Evolutionary conservation across 2,888 invertebrate species (phyloP).

Genomic region (Trichopria drosophilae): DNA sequence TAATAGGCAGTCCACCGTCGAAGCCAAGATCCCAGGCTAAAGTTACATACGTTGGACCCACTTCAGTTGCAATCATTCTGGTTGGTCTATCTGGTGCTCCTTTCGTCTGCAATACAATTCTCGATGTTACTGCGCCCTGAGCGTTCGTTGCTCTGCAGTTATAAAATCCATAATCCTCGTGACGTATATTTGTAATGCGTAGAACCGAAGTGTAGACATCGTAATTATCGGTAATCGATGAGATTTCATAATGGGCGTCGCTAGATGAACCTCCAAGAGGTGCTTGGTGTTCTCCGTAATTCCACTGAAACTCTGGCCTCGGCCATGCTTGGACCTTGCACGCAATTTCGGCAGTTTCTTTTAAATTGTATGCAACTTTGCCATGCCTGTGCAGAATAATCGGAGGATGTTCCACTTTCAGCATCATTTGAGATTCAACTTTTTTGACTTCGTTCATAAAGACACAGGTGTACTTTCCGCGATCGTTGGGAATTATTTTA

Average conservation of each 20-base stretch:
- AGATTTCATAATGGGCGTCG: slow-evolving; percentile 84
- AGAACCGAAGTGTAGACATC: slow-evolving; percentile 84
- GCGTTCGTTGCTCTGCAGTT: slow-evolving; percentile 85
- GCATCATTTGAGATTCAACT: slow-evolving; percentile 85
- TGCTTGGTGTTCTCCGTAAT: slow-evolving; percentile 74
- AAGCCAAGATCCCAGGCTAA: slow-evolving; percentile 88
- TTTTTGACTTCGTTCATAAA: slow-evolving; percentile 89
- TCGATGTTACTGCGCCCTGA: slow-evolving; percentile 75
- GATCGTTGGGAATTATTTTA: slow-evolving; percentile 79
- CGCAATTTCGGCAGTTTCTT: slow-evolving; percentile 82
- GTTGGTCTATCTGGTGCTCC: slow-evolving; percentile 85
- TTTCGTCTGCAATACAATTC: slow-evolving; percentile 81
- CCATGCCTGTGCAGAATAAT: slow-evolving; percentile 82
- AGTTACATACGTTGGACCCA: slow-evolving; percentile 78
- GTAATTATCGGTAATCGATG: slow-evolving; percentile 78
- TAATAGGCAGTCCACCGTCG: slow-evolving; percentile 84
- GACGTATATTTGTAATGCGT: slow-evolving; percentile 72
- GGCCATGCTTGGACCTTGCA: slow-evolving; percentile 91
- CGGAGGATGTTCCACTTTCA: slow-evolving; percentile 89
- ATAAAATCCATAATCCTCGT: slow-evolving; percentile 90
- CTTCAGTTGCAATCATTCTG: slow-evolving; percentile 70
- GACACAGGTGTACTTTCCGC: slow-evolving; percentile 84
- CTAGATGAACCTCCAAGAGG: slow-evolving; percentile 75
- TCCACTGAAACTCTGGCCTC: slow-evolving; percentile 92
- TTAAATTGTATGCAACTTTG: slow-evolving; percentile 84